Percentiles rank a stretch among this genome's conserved stretches.
phyloP scores from a whole-genome alignment of 2,797 vertebrate genomes.

The Callimico goeldii region DNA sequence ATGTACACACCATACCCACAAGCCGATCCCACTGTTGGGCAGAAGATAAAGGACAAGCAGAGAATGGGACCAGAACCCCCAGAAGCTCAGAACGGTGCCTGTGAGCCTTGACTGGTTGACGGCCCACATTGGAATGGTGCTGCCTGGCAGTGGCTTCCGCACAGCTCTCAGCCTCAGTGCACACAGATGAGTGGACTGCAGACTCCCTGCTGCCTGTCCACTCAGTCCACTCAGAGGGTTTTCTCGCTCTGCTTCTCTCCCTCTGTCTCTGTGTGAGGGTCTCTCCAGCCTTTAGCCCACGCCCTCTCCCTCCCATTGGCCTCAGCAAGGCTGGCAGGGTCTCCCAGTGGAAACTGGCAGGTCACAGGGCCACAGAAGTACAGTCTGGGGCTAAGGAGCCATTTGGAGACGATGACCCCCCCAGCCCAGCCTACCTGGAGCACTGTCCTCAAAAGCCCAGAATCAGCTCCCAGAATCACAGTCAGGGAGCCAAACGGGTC shows the following conservation, averaged over 20 bases:
- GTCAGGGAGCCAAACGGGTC: not conserved
- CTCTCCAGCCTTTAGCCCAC: not conserved
- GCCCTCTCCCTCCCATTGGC: not conserved
- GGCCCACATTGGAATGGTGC: not conserved
- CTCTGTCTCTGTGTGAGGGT: not conserved
- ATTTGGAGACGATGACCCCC: not conserved
- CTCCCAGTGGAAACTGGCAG: not conserved
- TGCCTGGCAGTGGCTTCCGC: accelerated
- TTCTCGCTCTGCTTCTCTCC: not conserved
- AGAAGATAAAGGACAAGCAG: not conserved
- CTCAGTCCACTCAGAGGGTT: not conserved
- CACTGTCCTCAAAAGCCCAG: not conserved
- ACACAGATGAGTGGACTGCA: not conserved
- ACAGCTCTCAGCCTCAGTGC: not conserved
- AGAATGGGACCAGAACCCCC: not conserved
- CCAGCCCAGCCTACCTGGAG: not conserved
- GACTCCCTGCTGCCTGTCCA: not conserved
- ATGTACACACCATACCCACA: not conserved
- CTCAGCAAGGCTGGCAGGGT: not conserved
- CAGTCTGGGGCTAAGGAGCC: not conserved
- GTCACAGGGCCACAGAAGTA: not conserved
- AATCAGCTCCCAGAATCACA: not conserved
- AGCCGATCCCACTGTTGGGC: not conserved
- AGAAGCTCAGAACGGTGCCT: not conserved
- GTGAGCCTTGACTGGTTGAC: not conserved